These are phyloP conservation scores for Engystomops pustulosus DNA, from an alignment of 2,113 vertebrate species.

Conservation along the genomic window DNA sequence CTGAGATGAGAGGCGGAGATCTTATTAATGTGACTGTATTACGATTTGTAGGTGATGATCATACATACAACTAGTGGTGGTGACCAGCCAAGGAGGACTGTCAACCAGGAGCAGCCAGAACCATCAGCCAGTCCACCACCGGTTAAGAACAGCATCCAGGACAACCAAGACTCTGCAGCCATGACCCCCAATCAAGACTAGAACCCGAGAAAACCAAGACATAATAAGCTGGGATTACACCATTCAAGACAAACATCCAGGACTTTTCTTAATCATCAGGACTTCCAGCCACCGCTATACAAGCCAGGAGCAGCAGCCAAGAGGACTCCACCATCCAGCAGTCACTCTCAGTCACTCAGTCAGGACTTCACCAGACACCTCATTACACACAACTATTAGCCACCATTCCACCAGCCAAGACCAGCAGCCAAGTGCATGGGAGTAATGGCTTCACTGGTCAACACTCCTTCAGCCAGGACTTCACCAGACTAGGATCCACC, in stretches of 20 bases:
- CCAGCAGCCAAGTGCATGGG: background rate
- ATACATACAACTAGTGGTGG: background rate
- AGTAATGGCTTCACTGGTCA: background rate
- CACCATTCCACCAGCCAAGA: background rate
- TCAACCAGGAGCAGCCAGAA: too few species aligned
- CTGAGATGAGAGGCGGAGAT: slow-evolving; percentile 7
- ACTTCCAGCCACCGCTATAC: background rate
- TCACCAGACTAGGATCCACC: background rate
- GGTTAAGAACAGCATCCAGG: background rate
- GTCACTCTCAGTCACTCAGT: too few species aligned
- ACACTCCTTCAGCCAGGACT: background rate
- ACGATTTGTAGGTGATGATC: background rate
- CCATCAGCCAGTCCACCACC: background rate
- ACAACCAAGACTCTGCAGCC: background rate
- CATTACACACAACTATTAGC: too few species aligned
- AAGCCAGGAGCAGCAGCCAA: background rate
- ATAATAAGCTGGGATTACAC: background rate
- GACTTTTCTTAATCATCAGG: too few species aligned
- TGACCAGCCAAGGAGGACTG: background rate
- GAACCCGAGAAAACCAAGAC: too few species aligned
- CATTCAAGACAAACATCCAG: background rate
- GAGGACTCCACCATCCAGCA: too few species aligned
- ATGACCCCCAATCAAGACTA: background rate
- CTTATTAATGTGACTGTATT: background rate
- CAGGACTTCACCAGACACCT: too few species aligned